phyloP scores from a whole-genome alignment of 2,113 vertebrate genomes.

The Murina feae region DNA sequence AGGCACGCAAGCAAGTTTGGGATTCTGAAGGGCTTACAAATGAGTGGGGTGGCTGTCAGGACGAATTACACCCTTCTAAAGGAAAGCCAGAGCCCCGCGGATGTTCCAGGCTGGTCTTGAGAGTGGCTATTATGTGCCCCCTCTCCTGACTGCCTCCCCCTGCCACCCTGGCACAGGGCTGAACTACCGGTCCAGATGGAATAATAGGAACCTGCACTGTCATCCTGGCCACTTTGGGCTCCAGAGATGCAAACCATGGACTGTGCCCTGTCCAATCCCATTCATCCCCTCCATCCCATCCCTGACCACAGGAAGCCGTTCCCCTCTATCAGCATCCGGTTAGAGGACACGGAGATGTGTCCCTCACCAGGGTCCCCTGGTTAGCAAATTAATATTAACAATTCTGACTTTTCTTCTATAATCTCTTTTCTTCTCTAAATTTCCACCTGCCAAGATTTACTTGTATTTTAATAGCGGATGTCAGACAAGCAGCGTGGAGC shows the following conservation, averaged over 20 bases:
- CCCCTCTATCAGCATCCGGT: background rate
- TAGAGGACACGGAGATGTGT: background rate
- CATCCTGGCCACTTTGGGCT: background rate
- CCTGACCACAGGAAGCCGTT: background rate
- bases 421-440: constrained; percentile 86
- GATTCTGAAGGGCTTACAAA: constrained; percentile 69
- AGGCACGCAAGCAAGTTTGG: constrained; percentile 71
- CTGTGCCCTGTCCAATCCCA: fast-evolving
- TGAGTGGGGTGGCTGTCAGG: constrained; percentile 52
- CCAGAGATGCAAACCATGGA: background rate
- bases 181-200: background rate
- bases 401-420: constrained; percentile 76
- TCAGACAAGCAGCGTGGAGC: constrained; percentile 81
- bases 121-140: background rate
- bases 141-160: background rate
- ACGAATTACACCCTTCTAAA: constrained; percentile 27
- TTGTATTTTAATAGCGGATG: constrained; percentile 86
- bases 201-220: background rate
- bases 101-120: background rate
- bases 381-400: constrained; percentile 77
- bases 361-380: constrained; percentile 16
- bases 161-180: fast-evolving
- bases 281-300: background rate
- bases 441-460: constrained; percentile 86
- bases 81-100: background rate